These are phyloP conservation scores for Molossus alvarezi DNA, from an alignment of 2,797 vertebrate species.

Conservation along the genomic window DNA sequence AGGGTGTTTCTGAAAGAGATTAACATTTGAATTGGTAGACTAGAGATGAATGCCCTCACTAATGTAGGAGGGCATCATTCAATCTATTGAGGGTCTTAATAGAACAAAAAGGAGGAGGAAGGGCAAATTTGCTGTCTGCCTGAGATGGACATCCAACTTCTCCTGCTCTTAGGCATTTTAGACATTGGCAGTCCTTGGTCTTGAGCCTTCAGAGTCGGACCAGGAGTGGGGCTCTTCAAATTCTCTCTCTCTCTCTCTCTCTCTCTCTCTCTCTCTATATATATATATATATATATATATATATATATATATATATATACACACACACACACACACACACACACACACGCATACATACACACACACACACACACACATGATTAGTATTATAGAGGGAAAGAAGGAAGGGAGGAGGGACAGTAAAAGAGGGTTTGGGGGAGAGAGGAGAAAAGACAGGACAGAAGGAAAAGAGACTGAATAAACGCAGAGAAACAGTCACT, in stretches of 20 bases:
- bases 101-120: neutral
- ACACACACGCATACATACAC: too few species aligned
- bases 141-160: neutral
- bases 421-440: neutral
- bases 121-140: neutral
- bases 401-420: neutral
- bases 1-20: neutral
- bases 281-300: too few species aligned
- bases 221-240: neutral
- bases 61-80: neutral
- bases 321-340: too few species aligned
- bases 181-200: neutral
- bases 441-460: neutral
- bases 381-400: neutral
- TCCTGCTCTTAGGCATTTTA: neutral
- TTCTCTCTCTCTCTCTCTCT: neutral
- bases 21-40: neutral
- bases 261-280: neutral
- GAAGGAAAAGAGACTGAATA: neutral
- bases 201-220: neutral
- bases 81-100: neutral
- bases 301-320: too few species aligned
- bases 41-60: neutral
- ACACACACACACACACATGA: neutral
- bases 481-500: neutral